Percentiles rank a stretch among this genome's conserved stretches.
Conservation (phyloP, 2,888 invertebrate species). For the Exocentrus adspersus region DNA sequence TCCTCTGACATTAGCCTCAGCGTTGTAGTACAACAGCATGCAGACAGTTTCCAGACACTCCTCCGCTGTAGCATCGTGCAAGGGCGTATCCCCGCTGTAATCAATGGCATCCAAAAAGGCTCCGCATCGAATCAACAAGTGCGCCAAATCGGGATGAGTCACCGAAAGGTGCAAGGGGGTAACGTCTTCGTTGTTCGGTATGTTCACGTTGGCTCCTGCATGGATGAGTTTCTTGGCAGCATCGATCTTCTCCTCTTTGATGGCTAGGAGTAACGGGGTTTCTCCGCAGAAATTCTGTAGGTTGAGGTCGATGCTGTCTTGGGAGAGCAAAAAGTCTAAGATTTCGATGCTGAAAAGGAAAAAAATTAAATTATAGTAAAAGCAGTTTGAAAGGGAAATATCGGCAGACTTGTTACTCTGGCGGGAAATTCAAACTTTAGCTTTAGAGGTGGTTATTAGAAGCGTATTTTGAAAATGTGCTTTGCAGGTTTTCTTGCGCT, state of each 20-base stretch:
- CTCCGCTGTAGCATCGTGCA: conserved; percentile 48
- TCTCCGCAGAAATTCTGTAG: conserved; percentile 47
- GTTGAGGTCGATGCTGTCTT: conserved; percentile 44
- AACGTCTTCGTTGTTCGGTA: conserved; percentile 43
- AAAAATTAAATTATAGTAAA: too few species aligned
- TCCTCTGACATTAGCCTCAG: conserved; percentile 46
- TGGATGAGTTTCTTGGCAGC: conserved; percentile 44
- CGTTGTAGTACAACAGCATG: conserved; percentile 52
- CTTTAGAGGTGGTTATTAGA: too few species aligned
- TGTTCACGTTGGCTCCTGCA: conserved; percentile 48
- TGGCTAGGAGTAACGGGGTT: conserved; percentile 48
- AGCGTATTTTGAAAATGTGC: too few species aligned
- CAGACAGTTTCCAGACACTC: conserved; percentile 48
- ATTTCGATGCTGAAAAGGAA: conserved; percentile 46
- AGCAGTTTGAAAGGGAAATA: too few species aligned
- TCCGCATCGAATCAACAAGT: conserved; percentile 47
- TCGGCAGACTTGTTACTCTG: too few species aligned
- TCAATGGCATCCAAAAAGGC: conserved; percentile 50
- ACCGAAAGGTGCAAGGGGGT: conserved; percentile 51
- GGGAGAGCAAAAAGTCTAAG: conserved; percentile 44
- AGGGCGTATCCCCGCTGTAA: conserved; percentile 48
- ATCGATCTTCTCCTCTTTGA: conserved; percentile 37
- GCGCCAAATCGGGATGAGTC: conserved; percentile 38
- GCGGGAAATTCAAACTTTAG: too few species aligned
- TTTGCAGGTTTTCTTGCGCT: too few species aligned